Evolutionary conservation across 2,113 vertebrate species (phyloP).

Genomic region (Pygoscelis antarcticus): DNA sequence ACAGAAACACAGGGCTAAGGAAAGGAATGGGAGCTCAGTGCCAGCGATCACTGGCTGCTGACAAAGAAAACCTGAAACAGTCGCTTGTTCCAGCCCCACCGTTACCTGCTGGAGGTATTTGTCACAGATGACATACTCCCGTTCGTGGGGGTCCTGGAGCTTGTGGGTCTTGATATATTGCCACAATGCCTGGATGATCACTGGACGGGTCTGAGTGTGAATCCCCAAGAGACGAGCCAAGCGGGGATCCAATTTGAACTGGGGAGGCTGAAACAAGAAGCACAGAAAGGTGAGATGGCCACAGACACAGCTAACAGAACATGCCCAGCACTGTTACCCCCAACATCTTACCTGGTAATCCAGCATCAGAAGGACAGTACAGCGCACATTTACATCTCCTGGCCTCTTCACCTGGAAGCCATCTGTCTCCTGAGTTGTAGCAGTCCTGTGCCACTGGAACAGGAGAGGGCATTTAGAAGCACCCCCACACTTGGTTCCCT

Average conservation of each 20-base stretch:
- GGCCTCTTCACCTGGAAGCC: slow-evolving; percentile 99
- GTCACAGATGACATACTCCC: slow-evolving; percentile 90
- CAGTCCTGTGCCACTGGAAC: slow-evolving; percentile 95
- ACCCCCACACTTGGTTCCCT: rapidly evolving
- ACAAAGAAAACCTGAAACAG: rapidly evolving
- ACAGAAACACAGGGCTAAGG: background rate
- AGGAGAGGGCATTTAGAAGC: background rate
- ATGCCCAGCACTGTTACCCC: rapidly evolving
- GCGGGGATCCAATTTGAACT: slow-evolving; percentile 88
- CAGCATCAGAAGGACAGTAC: slow-evolving; percentile 97
- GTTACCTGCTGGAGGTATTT: slow-evolving; percentile 90
- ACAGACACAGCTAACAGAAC: background rate
- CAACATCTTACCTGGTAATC: slow-evolving; percentile 89
- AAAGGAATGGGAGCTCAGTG: background rate
- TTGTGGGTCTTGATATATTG: slow-evolving; percentile 93
- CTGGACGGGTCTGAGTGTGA: slow-evolving; percentile 88
- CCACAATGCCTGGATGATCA: slow-evolving; percentile 91
- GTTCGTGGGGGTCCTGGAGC: slow-evolving; percentile 88
- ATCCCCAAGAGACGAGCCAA: slow-evolving; percentile 88
- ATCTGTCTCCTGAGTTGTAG: slow-evolving; percentile 98
- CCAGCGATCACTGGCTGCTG: background rate
- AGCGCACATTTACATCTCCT: slow-evolving; percentile 95
- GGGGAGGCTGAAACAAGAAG: slow-evolving; percentile 75
- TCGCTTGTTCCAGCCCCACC: rapidly evolving
- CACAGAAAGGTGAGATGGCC: background rate